phyloP scores from a whole-genome alignment of 2,888 invertebrate species.

The Rugalucina vietnamica region DNA sequence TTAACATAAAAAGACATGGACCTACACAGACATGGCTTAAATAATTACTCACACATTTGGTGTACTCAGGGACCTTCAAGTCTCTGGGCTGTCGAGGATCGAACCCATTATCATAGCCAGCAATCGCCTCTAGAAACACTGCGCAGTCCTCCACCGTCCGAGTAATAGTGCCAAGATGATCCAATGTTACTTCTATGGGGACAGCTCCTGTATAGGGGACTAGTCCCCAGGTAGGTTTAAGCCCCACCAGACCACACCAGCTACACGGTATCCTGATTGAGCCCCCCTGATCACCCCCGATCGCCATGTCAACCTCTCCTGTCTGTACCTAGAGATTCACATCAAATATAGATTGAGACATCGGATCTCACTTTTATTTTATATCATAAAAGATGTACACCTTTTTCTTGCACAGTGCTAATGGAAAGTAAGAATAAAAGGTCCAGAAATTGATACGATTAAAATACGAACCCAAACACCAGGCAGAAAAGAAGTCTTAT shows the following conservation, averaged over 20 bases:
- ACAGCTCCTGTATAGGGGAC: no score
- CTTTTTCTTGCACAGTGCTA: no score
- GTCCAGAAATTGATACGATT: no score
- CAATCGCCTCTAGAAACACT: slow-evolving; percentile 55
- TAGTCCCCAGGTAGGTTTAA: not conserved
- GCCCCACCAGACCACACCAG: not conserved
- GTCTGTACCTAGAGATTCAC: no score
- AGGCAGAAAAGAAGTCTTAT: no score
- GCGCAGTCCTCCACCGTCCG: not conserved
- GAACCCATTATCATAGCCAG: slow-evolving; percentile 74
- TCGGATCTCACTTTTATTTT: no score
- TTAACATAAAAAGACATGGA: no score
- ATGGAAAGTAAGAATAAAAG: no score
- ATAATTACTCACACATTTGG: slow-evolving; percentile 68
- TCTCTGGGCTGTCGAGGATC: slow-evolving; percentile 72
- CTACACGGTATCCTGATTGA: not conserved
- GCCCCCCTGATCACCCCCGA: not conserved
- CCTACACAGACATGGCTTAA: no score
- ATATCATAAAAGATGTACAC: no score
- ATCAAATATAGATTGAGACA: no score
- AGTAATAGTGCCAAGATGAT: not conserved
- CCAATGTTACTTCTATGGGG: not conserved
- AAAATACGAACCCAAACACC: no score
- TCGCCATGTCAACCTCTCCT: slow-evolving; percentile 1
- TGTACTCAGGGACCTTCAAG: slow-evolving; percentile 64